Evolutionary conservation across 92 coral and sea anemone genomes (phyloP).

Genomic region (Metridium senile): DNA sequence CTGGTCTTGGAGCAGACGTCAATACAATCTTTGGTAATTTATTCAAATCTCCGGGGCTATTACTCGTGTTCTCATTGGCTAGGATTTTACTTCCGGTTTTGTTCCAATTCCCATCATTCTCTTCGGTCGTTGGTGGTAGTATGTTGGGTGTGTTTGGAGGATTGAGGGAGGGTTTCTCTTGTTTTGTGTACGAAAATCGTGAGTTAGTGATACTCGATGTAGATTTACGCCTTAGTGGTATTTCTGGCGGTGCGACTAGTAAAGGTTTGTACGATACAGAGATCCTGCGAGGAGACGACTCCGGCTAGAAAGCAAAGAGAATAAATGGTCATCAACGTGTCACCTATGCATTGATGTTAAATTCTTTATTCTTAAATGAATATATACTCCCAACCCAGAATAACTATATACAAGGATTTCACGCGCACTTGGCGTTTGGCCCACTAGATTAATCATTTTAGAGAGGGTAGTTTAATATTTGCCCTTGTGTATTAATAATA

Average conservation of each 20-base stretch:
- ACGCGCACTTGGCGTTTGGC: not conserved
- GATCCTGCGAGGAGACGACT: not conserved
- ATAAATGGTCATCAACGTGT: not conserved
- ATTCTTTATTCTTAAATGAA: not conserved
- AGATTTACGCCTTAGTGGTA: not conserved
- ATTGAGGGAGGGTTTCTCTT: not conserved
- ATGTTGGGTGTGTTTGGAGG: not conserved
- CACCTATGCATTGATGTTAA: too few relatives aligned
- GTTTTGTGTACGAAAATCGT: not conserved
- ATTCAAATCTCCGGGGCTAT: constrained; percentile 15
- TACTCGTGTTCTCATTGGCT: constrained; percentile 28
- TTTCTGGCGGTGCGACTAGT: constrained; percentile 5
- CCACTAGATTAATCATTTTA: too few relatives aligned
- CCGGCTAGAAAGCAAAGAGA: not conserved
- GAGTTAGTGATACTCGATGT: constrained; percentile 5
- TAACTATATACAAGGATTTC: not conserved
- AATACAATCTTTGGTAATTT: constrained; percentile 48
- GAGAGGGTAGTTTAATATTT: too few relatives aligned
- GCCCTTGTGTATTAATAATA: too few relatives aligned
- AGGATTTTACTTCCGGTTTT: constrained; percentile 25
- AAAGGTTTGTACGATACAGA: constrained; percentile 16
- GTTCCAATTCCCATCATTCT: constrained; percentile 15
- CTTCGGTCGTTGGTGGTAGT: not conserved
- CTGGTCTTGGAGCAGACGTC: constrained; percentile 26
- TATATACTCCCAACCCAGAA: not conserved